These are phyloP conservation scores for Spea multiplicata DNA, from an alignment of 2,113 vertebrate species.

Conservation along the genomic window DNA sequence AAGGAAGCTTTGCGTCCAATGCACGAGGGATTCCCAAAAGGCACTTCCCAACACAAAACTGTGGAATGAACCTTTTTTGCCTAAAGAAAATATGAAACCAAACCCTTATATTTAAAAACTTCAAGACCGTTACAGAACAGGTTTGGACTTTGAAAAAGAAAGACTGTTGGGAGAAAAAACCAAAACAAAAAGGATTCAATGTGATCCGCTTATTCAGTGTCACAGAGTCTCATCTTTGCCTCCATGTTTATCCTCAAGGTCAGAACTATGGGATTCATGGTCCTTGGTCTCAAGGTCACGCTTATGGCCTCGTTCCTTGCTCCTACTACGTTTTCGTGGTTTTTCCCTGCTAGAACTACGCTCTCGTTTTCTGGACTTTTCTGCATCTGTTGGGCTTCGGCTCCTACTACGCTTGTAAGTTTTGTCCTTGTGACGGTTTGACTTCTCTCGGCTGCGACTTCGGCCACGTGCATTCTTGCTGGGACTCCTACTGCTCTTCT, in stretches of 20 bases:
- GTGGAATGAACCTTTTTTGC: constrained; percentile 72
- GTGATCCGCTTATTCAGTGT: constrained; percentile 72
- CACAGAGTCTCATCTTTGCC: constrained; percentile 74
- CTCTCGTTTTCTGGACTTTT: constrained; percentile 82
- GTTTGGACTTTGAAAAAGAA: constrained; percentile 60
- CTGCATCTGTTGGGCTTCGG: constrained; percentile 72
- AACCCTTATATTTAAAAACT: constrained; percentile 14
- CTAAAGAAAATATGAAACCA: constrained; percentile 60
- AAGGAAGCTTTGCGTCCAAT: constrained; percentile 64
- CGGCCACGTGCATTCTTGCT: constrained; percentile 74
- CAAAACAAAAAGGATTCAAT: constrained; percentile 75
- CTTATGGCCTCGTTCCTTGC: constrained; percentile 76
- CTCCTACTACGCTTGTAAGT: constrained; percentile 71
- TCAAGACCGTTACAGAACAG: constrained; percentile 67
- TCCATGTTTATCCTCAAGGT: constrained; percentile 73
- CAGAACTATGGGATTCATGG: constrained; percentile 76
- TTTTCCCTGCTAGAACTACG: constrained; percentile 76
- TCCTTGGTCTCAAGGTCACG: constrained; percentile 79
- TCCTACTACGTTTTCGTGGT: constrained; percentile 80
- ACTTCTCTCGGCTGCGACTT: constrained; percentile 81
- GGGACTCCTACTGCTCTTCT: constrained; percentile 70
- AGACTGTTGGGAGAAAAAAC: constrained; percentile 62
- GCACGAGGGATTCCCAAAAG: constrained; percentile 75
- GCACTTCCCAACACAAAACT: constrained; percentile 77
- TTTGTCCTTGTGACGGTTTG: constrained; percentile 76